These are phyloP conservation scores for Tamandua tetradactyla DNA, from an alignment of 2,797 vertebrate genomes.

Conservation along the genomic window DNA sequence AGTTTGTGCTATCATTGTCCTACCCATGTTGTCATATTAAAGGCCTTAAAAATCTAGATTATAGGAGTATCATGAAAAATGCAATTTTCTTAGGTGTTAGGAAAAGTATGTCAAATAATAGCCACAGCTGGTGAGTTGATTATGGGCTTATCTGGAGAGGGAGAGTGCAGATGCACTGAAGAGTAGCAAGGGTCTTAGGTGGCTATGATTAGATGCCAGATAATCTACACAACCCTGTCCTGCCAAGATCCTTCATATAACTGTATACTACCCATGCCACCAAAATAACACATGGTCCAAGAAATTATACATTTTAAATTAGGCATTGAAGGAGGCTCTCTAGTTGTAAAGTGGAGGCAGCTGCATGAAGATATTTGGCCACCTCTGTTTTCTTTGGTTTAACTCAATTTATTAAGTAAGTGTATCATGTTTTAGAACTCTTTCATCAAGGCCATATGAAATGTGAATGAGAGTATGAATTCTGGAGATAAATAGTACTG, in stretches of 20 bases:
- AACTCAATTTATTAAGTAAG: not conserved
- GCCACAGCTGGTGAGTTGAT: not conserved
- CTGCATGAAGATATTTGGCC: not conserved
- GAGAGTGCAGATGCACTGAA: not conserved
- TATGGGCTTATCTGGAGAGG: not conserved
- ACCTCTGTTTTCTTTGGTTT: not conserved
- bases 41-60: not conserved
- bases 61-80: not conserved
- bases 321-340: not conserved
- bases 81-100: not conserved
- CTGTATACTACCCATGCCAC: not conserved
- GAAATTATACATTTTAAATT: conserved; percentile 43
- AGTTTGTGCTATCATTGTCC: not conserved
- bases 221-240: not conserved
- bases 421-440: not conserved
- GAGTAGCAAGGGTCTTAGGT: not conserved
- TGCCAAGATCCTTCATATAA: not conserved
- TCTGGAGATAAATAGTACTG: not conserved
- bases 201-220: not conserved
- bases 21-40: not conserved
- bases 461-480: not conserved
- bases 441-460: not conserved
- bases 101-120: not conserved
- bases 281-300: not conserved
- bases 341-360: conserved; percentile 1